Base-by-base conservation (phyloP, 2,113 vertebrate genomes). In the Progne subis region DNA sequence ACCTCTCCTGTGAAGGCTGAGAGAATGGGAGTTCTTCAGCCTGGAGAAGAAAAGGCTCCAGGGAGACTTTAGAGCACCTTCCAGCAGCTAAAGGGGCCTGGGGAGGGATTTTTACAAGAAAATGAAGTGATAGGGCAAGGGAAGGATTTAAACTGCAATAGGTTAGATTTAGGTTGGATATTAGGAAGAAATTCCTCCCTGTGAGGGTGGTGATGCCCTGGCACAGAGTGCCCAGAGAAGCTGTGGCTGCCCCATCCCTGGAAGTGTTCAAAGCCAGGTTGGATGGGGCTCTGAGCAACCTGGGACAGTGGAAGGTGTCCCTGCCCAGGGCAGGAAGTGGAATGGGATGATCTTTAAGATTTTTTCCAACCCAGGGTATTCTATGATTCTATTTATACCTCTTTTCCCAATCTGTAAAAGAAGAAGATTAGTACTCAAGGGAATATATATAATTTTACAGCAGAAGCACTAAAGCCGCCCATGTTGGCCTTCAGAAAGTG, bases 181-280 rank as follows among this genome's bases (percentile, higher is more conserved):
- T 9, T 18, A 10, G 31, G 25, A 34, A 25, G 8, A 20, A 78
- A 63, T 47, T 41, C 2, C 20, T 49, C 1, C 0, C 16, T 56
- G 10, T 47, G 24, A 41, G n/a, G 49, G 21, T 55, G 39, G 8
- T 3, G 32, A 29, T 14, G 23, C 14, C 3, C 15, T 15, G 24
- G 43, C 21, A 39, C 49, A 46, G 41, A 18, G 0, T 56, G 11
- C 4, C 50, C 49, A 55, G 28, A 74, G 49, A 3, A 55, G 9
- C 23, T 55, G 41, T 21, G 59, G 23, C 3, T 74, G 39, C 13
- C 8, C 5, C 25, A 39, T 15, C 28, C 25, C 43, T 65, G 29
- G 24, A 2, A 64, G 18, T 18, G 26, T 3, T 3, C 37, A 10
- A 50, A 6, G 34, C 20, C 50, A 64, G 34, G 34, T 0, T 65